Percentiles rank a stretch among this genome's conserved stretches.
phyloP scores from a whole-genome alignment of 2,797 vertebrate species.

The Eidolon dupreanum region DNA sequence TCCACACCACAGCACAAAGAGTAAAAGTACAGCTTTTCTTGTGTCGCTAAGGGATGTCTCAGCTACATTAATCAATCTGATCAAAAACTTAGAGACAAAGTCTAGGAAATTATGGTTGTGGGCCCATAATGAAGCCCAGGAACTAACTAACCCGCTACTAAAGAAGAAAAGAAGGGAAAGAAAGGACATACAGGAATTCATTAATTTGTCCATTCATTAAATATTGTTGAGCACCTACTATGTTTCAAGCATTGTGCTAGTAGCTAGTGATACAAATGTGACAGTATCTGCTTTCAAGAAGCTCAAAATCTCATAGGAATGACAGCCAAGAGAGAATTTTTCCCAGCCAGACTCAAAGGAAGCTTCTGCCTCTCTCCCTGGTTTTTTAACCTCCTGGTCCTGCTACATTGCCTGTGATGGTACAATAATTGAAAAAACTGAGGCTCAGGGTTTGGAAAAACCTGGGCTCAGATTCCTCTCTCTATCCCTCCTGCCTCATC shows the following conservation, averaged over 20 bases:
- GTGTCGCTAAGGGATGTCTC: neutral
- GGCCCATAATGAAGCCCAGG: neutral
- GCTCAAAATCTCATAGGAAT: neutral
- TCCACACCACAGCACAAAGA: neutral
- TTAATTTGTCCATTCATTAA: neutral
- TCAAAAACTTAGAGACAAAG: neutral
- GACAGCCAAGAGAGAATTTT: neutral
- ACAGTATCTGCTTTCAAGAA: neutral
- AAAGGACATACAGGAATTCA: neutral
- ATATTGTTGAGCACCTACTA: neutral
- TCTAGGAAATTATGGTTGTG: neutral
- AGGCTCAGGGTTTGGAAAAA: accelerated
- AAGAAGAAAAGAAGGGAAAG: neutral
- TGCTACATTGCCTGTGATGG: accelerated
- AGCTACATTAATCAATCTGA: neutral
- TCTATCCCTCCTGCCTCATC: neutral
- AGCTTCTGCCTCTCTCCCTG: neutral
- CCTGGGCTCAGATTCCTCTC: neutral
- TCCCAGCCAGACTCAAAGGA: neutral
- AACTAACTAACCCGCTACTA: neutral
- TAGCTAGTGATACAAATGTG: neutral
- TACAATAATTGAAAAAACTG: accelerated
- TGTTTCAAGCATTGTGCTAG: neutral
- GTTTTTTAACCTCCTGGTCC: neutral
- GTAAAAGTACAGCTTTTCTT: neutral